Evolutionary conservation across 1,140 invertebrate species (phyloP).

Genomic region (Vanessa tameamea): DNA sequence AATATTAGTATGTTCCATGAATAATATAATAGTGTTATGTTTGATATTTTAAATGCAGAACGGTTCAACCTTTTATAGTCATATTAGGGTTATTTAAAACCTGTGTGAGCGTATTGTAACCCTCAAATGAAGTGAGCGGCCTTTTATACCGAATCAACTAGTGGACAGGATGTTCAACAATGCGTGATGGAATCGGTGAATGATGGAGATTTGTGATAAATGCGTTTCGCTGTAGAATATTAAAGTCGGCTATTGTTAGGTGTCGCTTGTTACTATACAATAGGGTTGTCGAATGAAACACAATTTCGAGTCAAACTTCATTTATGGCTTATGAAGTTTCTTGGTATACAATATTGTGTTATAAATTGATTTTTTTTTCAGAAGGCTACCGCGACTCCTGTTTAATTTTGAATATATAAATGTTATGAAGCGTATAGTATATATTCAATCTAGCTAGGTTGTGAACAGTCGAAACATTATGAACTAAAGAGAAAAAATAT

Average conservation of each 20-base stretch:
- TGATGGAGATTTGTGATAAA: slow-evolving; percentile 35
- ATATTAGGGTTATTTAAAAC: slow-evolving; percentile 32
- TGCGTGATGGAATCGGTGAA: slow-evolving; percentile 33
- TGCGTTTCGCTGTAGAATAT: slow-evolving; percentile 38
- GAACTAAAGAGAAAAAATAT: no score
- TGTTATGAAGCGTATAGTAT: no score
- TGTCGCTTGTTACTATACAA: slow-evolving; percentile 36
- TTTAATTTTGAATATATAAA: no score
- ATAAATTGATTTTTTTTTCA: slow-evolving; percentile 6
- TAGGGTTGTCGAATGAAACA: slow-evolving; percentile 5
- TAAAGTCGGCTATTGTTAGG: slow-evolving; percentile 35
- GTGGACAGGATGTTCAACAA: slow-evolving; percentile 31
- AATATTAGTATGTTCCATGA: slow-evolving; percentile 27
- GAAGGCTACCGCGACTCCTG: neutral
- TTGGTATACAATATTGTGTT: slow-evolving; percentile 4
- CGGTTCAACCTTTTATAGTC: slow-evolving; percentile 20
- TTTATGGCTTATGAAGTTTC: slow-evolving; percentile 9
- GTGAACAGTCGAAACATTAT: no score
- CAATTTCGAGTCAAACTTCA: neutral
- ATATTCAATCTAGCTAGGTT: no score
- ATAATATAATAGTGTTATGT: slow-evolving; percentile 16
- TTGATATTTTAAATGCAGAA: slow-evolving; percentile 20
- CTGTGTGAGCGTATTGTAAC: slow-evolving; percentile 37
- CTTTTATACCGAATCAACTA: slow-evolving; percentile 28
- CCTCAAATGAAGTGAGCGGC: slow-evolving; percentile 49